Evolutionary conservation across 2,113 vertebrate species (phyloP).

Genomic region (Progne subis): DNA sequence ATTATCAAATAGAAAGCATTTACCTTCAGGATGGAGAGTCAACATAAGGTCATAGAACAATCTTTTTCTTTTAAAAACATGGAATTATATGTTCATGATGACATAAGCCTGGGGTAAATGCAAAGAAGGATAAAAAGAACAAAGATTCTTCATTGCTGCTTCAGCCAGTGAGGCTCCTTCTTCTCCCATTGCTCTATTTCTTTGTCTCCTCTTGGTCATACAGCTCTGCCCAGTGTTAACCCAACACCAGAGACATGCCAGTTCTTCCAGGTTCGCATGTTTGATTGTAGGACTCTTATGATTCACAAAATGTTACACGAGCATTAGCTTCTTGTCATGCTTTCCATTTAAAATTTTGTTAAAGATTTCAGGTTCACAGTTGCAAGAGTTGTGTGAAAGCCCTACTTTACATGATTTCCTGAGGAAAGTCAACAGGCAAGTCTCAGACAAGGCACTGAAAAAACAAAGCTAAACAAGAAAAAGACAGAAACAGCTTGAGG

Average conservation of each 20-base stretch:
- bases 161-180: neutral
- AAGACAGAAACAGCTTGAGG: neutral
- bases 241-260: neutral
- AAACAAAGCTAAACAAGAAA: constrained; percentile 36
- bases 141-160: neutral
- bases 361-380: neutral
- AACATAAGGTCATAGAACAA: neutral
- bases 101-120: neutral
- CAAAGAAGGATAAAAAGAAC: neutral
- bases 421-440: neutral
- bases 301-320: neutral
- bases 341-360: neutral
- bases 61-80: neutral
- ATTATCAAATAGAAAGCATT: neutral
- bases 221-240: neutral
- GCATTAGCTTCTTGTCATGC: neutral
- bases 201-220: neutral
- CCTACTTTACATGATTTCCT: neutral
- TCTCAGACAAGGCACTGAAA: neutral
- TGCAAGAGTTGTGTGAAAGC: neutral
- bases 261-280: neutral
- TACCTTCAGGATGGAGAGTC: neutral
- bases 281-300: neutral
- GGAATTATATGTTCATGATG: neutral
- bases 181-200: neutral